Percentiles rank a stretch among this genome's conserved stretches.
Evolutionary conservation across 1,140 invertebrate genomes (phyloP).

Genomic region (Pachypsylla venusta): DNA sequence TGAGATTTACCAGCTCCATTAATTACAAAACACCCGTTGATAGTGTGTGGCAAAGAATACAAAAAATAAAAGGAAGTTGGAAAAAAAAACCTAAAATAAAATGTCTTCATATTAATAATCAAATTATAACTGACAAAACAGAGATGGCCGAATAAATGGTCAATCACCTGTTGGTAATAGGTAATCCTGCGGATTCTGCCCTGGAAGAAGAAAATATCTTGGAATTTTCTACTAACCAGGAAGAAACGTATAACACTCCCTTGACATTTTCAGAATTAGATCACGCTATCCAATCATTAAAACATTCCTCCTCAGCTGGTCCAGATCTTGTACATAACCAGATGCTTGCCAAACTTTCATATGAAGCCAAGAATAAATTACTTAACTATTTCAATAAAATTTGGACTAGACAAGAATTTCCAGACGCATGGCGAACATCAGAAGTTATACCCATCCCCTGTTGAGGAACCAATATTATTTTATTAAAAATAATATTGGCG

Average conservation of each 20-base stretch:
- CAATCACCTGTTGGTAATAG: not conserved
- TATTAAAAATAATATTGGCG: no score
- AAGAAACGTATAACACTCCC: not conserved
- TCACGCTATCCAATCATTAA: not conserved
- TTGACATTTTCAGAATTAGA: not conserved
- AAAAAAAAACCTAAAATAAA: not conserved
- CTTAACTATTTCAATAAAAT: not conserved
- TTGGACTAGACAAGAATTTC: not conserved
- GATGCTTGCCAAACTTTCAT: not conserved
- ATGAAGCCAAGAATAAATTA: not conserved
- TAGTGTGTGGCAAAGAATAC: not conserved
- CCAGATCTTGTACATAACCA: not conserved
- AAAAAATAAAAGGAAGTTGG: conserved; percentile 9
- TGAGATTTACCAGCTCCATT: conserved; percentile 14
- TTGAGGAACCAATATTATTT: not conserved
- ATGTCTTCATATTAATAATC: not conserved
- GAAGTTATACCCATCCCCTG: not conserved
- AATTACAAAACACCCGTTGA: conserved; percentile 11
- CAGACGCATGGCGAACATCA: not conserved
- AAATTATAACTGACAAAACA: not conserved
- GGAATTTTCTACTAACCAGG: not conserved
- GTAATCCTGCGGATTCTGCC: not conserved
- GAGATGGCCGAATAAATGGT: conserved; percentile 5
- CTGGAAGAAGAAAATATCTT: not conserved
- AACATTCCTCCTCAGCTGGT: not conserved